Base-by-base conservation (phyloP, 2,888 invertebrate genomes). In the Tenthredo mesomela region DNA sequence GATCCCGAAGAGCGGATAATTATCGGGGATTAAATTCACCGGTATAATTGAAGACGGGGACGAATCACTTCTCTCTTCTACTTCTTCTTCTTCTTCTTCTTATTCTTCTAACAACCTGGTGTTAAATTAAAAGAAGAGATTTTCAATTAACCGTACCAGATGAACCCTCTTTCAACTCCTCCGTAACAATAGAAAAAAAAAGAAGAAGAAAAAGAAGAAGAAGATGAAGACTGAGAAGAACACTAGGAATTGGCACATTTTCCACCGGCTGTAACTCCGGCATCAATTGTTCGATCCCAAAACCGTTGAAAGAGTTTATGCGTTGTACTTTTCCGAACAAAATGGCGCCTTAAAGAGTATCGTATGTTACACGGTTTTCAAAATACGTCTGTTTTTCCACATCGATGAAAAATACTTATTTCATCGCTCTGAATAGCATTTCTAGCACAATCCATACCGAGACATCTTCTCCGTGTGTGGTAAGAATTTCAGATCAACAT, bases 51-150 rank as follows among this genome's bases (percentile, higher is more conserved):
- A 73, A 47, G 73, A 73, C 40, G 73, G 73, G 40, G 29, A 73
- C 43, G n/a, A 29, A 21, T 21, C n/a, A 58, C 58, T 58, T 3
- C 21, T 58, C 58, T 18, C 18, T 21, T 58, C n/a, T 58, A n/a
- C 58, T 47, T 43, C 43, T 43, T 43, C 43, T 10, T 43, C 10
- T 43, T 43, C 43, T 43, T 43, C 43, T 43, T 43, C 10, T 12
- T 43, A 1, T n/a, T n/a, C n/a, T n/a, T 25, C 65, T 4, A 1
- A 12, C 65, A 65, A 65, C 12, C 18, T 29, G 37, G 18, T 40
- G 37, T 77, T 54, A 77, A 77, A 77, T 77, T 77, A 77, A 47
- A 75, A 50, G 50, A 50, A 77, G 77, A 54, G 54, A 54, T 54
- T 77, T 77, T 50, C 77, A 54, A 77, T 77, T 50, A 50, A 77